Percentiles rank a stretch among this genome's conserved stretches.
phyloP scores from a whole-genome alignment of 2,797 vertebrate genomes.

The Anisognathus igniventris region DNA sequence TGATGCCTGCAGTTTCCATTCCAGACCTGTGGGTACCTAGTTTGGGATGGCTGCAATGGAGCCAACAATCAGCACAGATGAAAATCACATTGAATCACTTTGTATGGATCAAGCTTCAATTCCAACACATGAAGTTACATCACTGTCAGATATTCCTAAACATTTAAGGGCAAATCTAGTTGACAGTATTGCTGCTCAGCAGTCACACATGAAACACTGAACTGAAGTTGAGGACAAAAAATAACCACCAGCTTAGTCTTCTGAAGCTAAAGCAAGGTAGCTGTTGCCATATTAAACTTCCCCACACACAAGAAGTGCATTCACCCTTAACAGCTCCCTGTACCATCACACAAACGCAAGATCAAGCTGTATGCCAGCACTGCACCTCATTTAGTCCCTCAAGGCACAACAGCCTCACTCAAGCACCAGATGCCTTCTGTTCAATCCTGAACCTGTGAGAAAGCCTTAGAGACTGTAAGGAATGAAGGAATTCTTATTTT shows the following conservation, averaged over 20 bases:
- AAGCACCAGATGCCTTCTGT: not conserved
- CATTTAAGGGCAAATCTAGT: not conserved
- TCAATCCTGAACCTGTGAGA: not conserved
- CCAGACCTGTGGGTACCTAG: not conserved
- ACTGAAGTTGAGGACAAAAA: not conserved
- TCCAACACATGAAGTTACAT: not conserved
- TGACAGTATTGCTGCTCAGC: not conserved
- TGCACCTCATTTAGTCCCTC: not conserved
- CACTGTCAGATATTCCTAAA: not conserved
- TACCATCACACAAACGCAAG: not conserved
- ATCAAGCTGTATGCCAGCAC: not conserved
- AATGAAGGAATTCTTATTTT: not conserved
- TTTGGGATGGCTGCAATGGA: not conserved
- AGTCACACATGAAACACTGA: not conserved
- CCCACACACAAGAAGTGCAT: rapidly evolving
- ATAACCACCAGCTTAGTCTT: not conserved
- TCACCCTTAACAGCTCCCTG: not conserved
- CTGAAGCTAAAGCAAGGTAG: not conserved
- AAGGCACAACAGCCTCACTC: not conserved
- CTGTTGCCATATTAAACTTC: not conserved
- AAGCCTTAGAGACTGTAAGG: not conserved
- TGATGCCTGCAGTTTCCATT: not conserved
- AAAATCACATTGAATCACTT: not conserved
- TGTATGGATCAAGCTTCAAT: not conserved
- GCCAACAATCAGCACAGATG: not conserved